Conservation (phyloP, 1,140 invertebrate genomes). For the Lepidurus couesii region DNA sequence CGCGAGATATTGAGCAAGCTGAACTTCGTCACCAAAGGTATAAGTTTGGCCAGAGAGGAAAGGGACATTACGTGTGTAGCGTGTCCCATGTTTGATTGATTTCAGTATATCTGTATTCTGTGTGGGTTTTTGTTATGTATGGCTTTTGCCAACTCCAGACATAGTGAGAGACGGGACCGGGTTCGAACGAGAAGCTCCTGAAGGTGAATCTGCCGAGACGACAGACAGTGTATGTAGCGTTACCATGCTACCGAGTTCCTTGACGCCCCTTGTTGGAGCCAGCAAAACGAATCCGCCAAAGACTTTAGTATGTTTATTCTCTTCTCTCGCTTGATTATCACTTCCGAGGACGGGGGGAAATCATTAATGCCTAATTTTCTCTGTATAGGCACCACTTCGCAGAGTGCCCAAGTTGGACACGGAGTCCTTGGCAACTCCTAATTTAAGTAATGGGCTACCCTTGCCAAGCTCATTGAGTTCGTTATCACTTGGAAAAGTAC, state of each 20-base stretch:
- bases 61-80: not conserved
- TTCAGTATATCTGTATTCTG: not conserved
- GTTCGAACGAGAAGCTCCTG: constrained; percentile 29
- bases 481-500: not conserved
- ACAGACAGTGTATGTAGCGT: constrained; percentile 23
- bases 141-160: not conserved
- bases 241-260: constrained; percentile 24
- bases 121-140: not conserved
- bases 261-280: not conserved
- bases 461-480: not conserved
- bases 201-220: constrained; percentile 27
- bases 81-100: not conserved
- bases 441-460: not conserved
- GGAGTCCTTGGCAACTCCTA: not conserved
- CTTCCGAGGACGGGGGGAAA: not conserved
- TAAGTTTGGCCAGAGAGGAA: no score
- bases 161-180: no score
- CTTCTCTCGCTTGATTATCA: not conserved
- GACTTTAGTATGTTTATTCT: constrained; percentile 1
- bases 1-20: constrained; percentile 1
- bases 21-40: not conserved
- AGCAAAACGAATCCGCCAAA: constrained; percentile 19
- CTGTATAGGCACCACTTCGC: constrained; percentile 14
- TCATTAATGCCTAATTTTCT: constrained; percentile 23
- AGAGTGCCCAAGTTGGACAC: constrained; percentile 30